Evolutionary conservation across 2,888 invertebrate genomes (phyloP).

Genomic region (Apantesis nais): DNA sequence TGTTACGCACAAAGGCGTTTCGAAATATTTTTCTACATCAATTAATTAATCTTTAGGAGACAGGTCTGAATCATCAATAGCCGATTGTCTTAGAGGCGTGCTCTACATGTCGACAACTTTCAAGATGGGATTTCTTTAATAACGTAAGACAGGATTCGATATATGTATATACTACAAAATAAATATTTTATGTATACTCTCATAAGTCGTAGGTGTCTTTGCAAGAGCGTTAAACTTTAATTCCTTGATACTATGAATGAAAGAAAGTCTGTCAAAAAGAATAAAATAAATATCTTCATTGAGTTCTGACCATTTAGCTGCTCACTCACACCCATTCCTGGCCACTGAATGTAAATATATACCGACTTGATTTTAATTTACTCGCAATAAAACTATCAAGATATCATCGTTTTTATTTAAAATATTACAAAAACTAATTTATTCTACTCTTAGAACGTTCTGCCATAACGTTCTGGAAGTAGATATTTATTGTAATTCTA

Average conservation of each 20-base stretch:
- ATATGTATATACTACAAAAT: background rate
- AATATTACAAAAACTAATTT: too few relatives aligned
- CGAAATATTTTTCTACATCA: constrained; percentile 21
- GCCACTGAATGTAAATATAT: too few relatives aligned
- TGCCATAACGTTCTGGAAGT: too few relatives aligned
- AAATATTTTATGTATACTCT: background rate
- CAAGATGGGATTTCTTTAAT: background rate
- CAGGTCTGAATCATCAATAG: constrained; percentile 2
- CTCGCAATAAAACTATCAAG: too few relatives aligned
- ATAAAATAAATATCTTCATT: too few relatives aligned
- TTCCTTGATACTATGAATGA: background rate
- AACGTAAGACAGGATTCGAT: background rate
- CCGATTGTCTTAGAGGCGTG: background rate
- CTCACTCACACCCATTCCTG: too few relatives aligned
- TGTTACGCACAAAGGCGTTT: constrained; percentile 16
- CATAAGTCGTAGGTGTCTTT: background rate
- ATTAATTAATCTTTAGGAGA: constrained; percentile 12
- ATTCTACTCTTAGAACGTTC: too few relatives aligned
- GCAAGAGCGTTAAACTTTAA: background rate
- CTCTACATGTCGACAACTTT: background rate
- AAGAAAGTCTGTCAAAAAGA: background rate
- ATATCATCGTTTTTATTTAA: too few relatives aligned
- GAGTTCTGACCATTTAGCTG: too few relatives aligned
- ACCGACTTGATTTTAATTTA: too few relatives aligned
- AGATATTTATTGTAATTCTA: too few relatives aligned